Evolutionary conservation across 2,888 invertebrate species (phyloP).

Genomic region (Aphodius sticticus): DNA sequence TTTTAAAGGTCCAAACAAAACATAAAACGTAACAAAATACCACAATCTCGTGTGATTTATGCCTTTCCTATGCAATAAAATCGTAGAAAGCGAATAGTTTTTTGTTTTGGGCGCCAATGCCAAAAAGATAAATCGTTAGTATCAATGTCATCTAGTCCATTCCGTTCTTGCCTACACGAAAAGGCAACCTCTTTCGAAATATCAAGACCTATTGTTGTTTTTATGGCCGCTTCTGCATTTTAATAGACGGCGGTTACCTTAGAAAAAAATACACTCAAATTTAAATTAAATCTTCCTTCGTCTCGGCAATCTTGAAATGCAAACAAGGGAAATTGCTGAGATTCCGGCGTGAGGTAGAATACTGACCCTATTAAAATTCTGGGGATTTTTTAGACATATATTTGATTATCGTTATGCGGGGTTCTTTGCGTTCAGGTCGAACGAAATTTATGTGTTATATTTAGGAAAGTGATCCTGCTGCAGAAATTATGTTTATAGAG

Average conservation of each 20-base stretch:
- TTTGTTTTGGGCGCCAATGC: neutral
- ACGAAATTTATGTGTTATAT: neutral
- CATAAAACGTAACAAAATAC: neutral
- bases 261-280: neutral
- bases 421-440: neutral
- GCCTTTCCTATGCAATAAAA: neutral
- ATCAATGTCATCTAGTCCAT: conserved; percentile 4
- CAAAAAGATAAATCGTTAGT: neutral
- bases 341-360: neutral
- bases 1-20: neutral
- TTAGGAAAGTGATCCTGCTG: neutral
- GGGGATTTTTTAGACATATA: neutral
- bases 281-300: neutral
- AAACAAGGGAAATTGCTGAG: neutral
- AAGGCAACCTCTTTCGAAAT: neutral
- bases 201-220: neutral
- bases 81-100: neutral
- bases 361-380: neutral
- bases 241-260: neutral
- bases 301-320: neutral
- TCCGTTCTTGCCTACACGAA: neutral
- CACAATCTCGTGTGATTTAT: neutral
- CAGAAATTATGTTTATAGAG: neutral
- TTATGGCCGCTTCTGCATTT: neutral
- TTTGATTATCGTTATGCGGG: neutral